Conservation (phyloP, 2,888 invertebrate genomes). For the Amiota communis region DNA sequence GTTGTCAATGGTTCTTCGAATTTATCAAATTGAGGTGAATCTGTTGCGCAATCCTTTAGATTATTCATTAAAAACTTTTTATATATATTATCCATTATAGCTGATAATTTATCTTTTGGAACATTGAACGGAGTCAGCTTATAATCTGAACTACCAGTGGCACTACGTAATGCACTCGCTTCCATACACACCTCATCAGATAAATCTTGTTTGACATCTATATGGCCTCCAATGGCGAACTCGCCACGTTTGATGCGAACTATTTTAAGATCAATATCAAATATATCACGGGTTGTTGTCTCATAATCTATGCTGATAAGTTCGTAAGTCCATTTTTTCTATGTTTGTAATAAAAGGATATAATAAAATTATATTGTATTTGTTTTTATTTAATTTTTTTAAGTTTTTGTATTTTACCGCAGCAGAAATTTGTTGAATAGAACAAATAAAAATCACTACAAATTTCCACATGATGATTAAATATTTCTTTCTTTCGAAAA, state of each 20-base stretch:
- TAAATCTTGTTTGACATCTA: neutral
- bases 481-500: neutral
- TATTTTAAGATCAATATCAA: conserved; percentile 1
- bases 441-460: neutral
- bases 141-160: conserved; percentile 20
- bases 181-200: conserved; percentile 1
- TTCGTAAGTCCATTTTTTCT: conserved; percentile 20
- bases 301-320: conserved; percentile 13
- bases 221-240: neutral
- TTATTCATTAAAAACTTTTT: conserved; percentile 9
- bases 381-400: neutral
- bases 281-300: neutral
- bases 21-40: neutral
- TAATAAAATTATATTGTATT: neutral
- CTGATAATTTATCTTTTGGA: neutral
- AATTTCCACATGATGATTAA: conserved; percentile 8
- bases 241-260: conserved; percentile 6
- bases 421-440: neutral
- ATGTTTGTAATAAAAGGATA: neutral
- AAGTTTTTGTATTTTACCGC: neutral
- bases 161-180: neutral
- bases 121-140: conserved; percentile 12
- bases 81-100: conserved; percentile 12
- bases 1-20: neutral
- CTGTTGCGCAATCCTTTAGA: neutral